phyloP scores from a whole-genome alignment of 1,140 invertebrate species.

The Drosophila pectinifera region DNA sequence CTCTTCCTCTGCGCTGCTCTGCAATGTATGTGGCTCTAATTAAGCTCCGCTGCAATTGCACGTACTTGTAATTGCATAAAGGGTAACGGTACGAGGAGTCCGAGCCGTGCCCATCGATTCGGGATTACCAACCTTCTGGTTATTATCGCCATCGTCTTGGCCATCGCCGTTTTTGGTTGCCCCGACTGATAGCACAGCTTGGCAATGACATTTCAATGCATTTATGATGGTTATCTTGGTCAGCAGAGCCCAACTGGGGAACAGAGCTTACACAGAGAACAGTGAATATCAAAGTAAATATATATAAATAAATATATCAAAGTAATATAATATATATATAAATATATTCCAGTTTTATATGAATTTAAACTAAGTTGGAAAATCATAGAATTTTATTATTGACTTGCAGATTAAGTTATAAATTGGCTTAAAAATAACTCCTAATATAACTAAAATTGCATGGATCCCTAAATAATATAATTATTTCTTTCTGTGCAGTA shows the following conservation, averaged over 20 bases:
- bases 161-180: constrained; percentile 56
- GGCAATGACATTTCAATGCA: constrained; percentile 84
- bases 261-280: not conserved
- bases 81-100: constrained; percentile 69
- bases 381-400: too few species aligned
- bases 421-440: too few species aligned
- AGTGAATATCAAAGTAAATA: not conserved
- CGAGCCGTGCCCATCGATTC: constrained; percentile 51
- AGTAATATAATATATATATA: too few species aligned
- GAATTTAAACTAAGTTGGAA: not conserved
- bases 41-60: constrained; percentile 70
- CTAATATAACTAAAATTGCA: not conserved
- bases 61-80: constrained; percentile 78
- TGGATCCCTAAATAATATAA: too few species aligned
- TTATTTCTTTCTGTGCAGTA: constrained; percentile 1
- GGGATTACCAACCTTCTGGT: constrained; percentile 41
- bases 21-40: constrained; percentile 65
- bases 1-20: constrained; percentile 11
- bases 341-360: not conserved
- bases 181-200: constrained; percentile 69
- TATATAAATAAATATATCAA: not conserved
- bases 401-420: too few species aligned
- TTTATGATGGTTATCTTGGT: constrained; percentile 82
- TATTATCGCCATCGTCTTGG: constrained; percentile 64
- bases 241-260: constrained; percentile 17